Evolutionary conservation across 2,797 vertebrate genomes (phyloP), one percentile per base, ranked within the genome.

Genomic region (Philypnodon macrostomus): DNA sequence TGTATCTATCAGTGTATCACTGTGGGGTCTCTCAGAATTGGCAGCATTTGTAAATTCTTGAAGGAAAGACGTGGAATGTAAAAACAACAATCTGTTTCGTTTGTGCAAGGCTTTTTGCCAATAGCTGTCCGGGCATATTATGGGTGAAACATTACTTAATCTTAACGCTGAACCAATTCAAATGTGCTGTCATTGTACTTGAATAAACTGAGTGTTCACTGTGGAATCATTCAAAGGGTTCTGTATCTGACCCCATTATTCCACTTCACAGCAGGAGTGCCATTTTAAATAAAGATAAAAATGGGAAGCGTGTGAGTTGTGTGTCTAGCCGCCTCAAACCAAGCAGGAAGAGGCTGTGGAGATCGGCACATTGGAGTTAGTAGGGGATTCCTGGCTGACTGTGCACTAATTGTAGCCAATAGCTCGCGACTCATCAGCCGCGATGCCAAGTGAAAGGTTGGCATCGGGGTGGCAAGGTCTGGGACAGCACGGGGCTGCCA

Each of bases 301-400:
- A 83, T 78, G 78, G 79, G 75, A 84, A 83, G 81, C 58, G 78
- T 81, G 79, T 72, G 75, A 81, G 75, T 68, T 62, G 56, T 69
- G 63, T 70, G 72, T 76, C 63, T 81, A 67, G 54, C 77, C 58
- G 58, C 67, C 71, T 68, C 56, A 70, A 65, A 80, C 77, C 80
- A n/a, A 30, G 27, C 16, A 84, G 79, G 77, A 82, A 80, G 75
- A 73, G 74, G 77, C 74, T 74, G 71, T 73, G 80, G 79, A 77
- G 81, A 81, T 76, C 79, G 62, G 69, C 68, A 79, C 75, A 70
- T 81, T 79, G 77, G 75, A 83, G 81, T 71, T 85, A 83, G 85
- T 80, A 70, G 85, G 86, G 83, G 81, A 89, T 87, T 85, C 88
- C 88, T 88, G 87, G 77, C 82, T 87, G 85, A 84, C 83, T 86